A percentile compares a stretch with the other conserved stretches of the same genome.
phyloP scores from a whole-genome alignment of 2,113 vertebrate genomes.

The Cephalophus harveyi region DNA sequence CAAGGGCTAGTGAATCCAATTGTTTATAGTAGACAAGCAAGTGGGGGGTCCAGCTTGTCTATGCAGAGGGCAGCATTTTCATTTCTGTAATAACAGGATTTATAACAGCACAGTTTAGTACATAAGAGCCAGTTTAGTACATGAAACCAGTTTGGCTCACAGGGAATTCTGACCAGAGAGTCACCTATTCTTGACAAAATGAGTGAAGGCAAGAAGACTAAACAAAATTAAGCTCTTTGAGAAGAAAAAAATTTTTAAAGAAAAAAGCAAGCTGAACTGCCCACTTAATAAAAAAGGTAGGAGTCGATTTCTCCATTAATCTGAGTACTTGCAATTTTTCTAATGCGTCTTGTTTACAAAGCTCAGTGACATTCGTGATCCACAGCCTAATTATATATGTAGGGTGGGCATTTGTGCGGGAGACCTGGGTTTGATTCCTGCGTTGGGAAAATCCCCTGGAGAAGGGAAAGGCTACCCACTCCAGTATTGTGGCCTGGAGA shows the following conservation, averaged over 20 bases:
- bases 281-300: not conserved
- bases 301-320: not conserved
- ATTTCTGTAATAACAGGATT: slow-evolving; percentile 8
- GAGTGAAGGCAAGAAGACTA: not conserved
- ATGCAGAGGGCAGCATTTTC: not conserved
- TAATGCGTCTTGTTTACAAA: not conserved
- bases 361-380: not conserved
- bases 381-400: not conserved
- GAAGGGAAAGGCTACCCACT: not conserved
- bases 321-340: not conserved
- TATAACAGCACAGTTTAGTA: not conserved
- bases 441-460: not conserved
- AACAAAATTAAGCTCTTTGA: slow-evolving; percentile 17
- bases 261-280: not conserved
- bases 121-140: not conserved
- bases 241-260: not conserved
- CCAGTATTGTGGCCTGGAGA: not conserved
- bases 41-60: not conserved
- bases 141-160: not conserved
- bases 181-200: slow-evolving; percentile 10
- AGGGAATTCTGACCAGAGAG: not conserved
- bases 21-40: not conserved
- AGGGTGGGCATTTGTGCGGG: not conserved
- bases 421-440: not conserved
- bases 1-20: slow-evolving; percentile 23